These are phyloP conservation scores for Ladona fulva DNA, from an alignment of 1,140 invertebrate genomes.

Conservation along the genomic window DNA sequence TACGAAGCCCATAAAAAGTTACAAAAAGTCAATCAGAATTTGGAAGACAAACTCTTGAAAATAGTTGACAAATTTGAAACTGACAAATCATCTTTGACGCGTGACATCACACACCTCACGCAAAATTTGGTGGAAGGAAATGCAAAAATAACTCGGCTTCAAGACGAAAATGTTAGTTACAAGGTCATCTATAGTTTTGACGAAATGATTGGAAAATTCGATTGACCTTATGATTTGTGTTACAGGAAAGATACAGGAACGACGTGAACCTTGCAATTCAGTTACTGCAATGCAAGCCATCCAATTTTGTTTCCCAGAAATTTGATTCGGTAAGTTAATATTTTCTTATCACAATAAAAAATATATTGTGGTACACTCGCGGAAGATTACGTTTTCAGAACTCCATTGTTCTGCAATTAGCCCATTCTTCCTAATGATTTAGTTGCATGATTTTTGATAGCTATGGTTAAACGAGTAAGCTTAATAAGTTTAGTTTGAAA, in stretches of 20 bases:
- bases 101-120: slow-evolving; percentile 78
- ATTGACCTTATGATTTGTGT: slow-evolving; percentile 27
- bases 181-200: too few relatives aligned
- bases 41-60: slow-evolving; percentile 89
- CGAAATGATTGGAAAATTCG: not conserved
- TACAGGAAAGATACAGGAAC: slow-evolving; percentile 85
- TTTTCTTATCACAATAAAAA: too few relatives aligned
- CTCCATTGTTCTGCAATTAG: too few relatives aligned
- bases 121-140: slow-evolving; percentile 81
- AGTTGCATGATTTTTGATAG: too few relatives aligned
- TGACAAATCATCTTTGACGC: slow-evolving; percentile 77
- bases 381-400: too few relatives aligned
- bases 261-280: slow-evolving; percentile 92
- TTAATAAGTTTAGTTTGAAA: too few relatives aligned
- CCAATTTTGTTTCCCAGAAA: slow-evolving; percentile 88
- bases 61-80: slow-evolving; percentile 88
- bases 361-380: too few relatives aligned
- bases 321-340: slow-evolving; percentile 70
- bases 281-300: slow-evolving; percentile 88
- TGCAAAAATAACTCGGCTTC: slow-evolving; percentile 72
- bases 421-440: too few relatives aligned
- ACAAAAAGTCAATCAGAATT: slow-evolving; percentile 88
- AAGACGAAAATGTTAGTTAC: slow-evolving; percentile 81
- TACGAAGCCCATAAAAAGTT: slow-evolving; percentile 89
- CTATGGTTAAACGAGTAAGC: too few relatives aligned